These are phyloP conservation scores for Alces alces DNA, from an alignment of 2,113 vertebrate genomes.

Conservation along the genomic window DNA sequence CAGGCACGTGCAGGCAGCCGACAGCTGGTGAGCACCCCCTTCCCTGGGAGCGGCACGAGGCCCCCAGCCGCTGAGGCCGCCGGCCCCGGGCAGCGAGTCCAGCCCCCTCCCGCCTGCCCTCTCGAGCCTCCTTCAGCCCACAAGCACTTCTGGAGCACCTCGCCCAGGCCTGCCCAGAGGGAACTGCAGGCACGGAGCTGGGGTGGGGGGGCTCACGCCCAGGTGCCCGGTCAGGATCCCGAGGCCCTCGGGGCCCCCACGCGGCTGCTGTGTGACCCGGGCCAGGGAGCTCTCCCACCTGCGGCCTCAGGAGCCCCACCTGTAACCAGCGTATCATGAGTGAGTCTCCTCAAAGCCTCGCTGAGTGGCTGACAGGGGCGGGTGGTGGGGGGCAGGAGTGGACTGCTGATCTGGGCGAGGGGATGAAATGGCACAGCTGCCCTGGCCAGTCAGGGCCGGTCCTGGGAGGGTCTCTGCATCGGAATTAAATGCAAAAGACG, in stretches of 20 bases:
- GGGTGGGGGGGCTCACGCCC: fast-evolving
- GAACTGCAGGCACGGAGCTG: background rate
- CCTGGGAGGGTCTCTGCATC: background rate
- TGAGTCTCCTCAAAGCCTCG: background rate
- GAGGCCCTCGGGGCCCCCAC: background rate
- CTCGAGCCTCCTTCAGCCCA: background rate
- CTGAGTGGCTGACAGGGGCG: background rate
- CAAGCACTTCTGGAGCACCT: background rate
- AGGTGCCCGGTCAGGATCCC: background rate
- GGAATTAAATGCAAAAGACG: fast-evolving
- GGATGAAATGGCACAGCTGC: background rate
- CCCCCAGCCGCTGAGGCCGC: fast-evolving
- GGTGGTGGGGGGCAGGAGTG: background rate
- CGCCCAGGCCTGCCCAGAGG: fast-evolving
- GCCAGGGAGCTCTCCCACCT: background rate
- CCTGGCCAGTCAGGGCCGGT: background rate
- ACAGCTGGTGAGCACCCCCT: background rate
- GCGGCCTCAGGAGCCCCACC: background rate
- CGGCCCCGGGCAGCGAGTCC: background rate
- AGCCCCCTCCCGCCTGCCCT: background rate
- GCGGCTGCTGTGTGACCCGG: background rate
- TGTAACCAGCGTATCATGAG: fast-evolving
- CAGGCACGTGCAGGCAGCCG: fast-evolving
- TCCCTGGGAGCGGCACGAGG: background rate
- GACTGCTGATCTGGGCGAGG: background rate